Percentiles rank a stretch among this genome's conserved stretches.
Evolutionary conservation across 2,888 invertebrate species (phyloP).

Genomic region (Ennomos erosarius): DNA sequence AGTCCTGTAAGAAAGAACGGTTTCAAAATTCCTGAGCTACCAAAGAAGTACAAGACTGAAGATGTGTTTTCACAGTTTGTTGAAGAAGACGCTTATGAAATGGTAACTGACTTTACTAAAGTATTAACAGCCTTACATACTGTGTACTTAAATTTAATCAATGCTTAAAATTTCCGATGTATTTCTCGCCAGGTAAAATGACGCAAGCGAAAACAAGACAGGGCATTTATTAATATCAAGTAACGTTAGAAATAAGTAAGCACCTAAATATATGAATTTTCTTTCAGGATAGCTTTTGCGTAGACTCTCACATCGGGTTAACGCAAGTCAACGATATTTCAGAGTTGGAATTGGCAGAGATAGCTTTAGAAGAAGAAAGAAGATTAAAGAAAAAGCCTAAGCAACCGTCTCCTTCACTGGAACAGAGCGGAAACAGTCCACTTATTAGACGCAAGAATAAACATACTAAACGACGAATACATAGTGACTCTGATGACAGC

Average conservation of each 20-base stretch:
- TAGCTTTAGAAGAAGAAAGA: constrained; percentile 71
- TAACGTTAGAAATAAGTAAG: no score
- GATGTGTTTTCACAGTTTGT: constrained; percentile 82
- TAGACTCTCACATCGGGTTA: constrained; percentile 84
- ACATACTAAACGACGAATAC: constrained; percentile 59
- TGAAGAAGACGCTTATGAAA: constrained; percentile 81
- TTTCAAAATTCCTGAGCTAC: constrained; percentile 86
- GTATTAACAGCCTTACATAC: no score
- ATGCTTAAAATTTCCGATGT: no score
- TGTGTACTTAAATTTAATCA: no score
- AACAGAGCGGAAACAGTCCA: constrained; percentile 62
- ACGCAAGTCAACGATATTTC: constrained; percentile 77
- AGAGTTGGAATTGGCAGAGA: constrained; percentile 87
- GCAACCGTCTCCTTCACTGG: constrained; percentile 24
- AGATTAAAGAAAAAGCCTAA: constrained; percentile 51
- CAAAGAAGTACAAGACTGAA: constrained; percentile 64
- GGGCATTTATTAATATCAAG: no score
- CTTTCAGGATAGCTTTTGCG: constrained; percentile 87
- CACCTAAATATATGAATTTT: not conserved
- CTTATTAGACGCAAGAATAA: constrained; percentile 59
- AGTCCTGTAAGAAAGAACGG: constrained; percentile 83
- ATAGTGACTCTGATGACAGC: constrained; percentile 79
- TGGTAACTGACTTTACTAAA: constrained; percentile 54
- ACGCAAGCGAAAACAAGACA: no score
- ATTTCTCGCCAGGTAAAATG: no score